Conservation (phyloP, 1,140 invertebrate genomes). For the Scaptomyza graminum region DNA sequence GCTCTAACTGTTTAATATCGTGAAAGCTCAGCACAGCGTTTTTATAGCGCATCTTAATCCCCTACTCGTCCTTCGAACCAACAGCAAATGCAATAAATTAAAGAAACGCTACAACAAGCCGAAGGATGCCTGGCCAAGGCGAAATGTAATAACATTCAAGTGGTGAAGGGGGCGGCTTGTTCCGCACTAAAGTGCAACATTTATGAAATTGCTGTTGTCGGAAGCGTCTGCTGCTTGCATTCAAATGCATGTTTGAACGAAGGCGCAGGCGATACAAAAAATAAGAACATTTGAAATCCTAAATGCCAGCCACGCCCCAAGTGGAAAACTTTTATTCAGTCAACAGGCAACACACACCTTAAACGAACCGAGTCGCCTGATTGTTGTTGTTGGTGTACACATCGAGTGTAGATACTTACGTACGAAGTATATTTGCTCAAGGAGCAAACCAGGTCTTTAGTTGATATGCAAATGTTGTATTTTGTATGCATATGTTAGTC, state of each 20-base stretch:
- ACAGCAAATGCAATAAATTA: constrained; percentile 73
- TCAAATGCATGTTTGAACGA: constrained; percentile 7
- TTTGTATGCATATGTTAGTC: constrained; percentile 3
- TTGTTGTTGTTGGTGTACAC: constrained; percentile 5
- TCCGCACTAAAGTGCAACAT: constrained; percentile 17
- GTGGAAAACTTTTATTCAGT: neutral
- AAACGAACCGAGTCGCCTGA: neutral
- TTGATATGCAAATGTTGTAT: constrained; percentile 2
- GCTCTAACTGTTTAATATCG: constrained; percentile 22
- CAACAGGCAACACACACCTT: constrained; percentile 29
- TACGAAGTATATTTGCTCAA: neutral
- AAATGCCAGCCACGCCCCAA: constrained; percentile 44
- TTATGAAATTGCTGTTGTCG: constrained; percentile 19
- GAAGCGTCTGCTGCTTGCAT: constrained; percentile 7
- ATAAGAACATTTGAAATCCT: constrained; percentile 20
- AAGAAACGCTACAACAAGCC: constrained; percentile 21
- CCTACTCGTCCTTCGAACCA: neutral
- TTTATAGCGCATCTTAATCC: neutral
- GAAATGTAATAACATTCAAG: constrained; percentile 35
- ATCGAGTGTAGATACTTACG: neutral
- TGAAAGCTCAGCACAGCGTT: constrained; percentile 2
- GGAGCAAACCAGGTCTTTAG: neutral
- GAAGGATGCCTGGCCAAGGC: constrained; percentile 33
- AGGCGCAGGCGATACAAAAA: neutral
- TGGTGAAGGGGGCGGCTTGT: neutral